A percentile compares a stretch with the other conserved stretches of the same genome.
Evolutionary conservation across 2,113 vertebrate species (phyloP).

Genomic region (Plestiodon gilberti): DNA sequence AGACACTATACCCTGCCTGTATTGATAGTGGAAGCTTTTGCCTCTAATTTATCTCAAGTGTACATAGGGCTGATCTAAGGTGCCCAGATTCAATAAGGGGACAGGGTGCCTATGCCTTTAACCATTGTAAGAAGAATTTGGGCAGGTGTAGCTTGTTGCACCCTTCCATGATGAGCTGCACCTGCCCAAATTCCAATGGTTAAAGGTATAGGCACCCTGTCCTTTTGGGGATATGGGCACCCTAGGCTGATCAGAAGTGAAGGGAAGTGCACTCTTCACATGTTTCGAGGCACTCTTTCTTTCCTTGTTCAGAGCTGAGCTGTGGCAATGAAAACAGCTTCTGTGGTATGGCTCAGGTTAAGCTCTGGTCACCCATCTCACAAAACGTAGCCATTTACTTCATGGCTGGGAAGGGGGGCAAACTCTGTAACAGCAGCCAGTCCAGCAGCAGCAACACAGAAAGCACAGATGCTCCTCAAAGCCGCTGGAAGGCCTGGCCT

Average conservation of each 20-base stretch:
- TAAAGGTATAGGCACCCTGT: too few relatives aligned
- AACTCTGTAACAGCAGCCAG: neutral
- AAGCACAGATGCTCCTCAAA: conserved; percentile 2
- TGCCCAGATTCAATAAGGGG: too few relatives aligned
- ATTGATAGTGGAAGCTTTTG: neutral
- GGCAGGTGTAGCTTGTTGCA: too few relatives aligned
- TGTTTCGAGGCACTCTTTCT: neutral
- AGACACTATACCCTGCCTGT: neutral
- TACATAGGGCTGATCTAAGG: neutral
- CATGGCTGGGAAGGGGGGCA: accelerated
- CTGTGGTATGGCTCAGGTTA: neutral
- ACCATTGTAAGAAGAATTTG: too few relatives aligned
- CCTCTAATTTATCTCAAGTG: neutral
- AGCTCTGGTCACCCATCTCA: neutral
- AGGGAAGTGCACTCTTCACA: neutral
- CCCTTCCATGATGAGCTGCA: too few relatives aligned
- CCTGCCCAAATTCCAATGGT: too few relatives aligned
- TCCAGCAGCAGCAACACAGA: neutral
- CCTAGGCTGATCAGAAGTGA: neutral
- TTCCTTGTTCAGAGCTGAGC: neutral
- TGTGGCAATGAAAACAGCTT: neutral
- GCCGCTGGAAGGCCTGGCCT: neutral
- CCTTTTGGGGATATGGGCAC: too few relatives aligned
- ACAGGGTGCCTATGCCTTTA: too few relatives aligned
- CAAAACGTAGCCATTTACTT: neutral